phyloP scores from a whole-genome alignment of 2,888 invertebrate species.

The Ischnus inquisitorius region DNA sequence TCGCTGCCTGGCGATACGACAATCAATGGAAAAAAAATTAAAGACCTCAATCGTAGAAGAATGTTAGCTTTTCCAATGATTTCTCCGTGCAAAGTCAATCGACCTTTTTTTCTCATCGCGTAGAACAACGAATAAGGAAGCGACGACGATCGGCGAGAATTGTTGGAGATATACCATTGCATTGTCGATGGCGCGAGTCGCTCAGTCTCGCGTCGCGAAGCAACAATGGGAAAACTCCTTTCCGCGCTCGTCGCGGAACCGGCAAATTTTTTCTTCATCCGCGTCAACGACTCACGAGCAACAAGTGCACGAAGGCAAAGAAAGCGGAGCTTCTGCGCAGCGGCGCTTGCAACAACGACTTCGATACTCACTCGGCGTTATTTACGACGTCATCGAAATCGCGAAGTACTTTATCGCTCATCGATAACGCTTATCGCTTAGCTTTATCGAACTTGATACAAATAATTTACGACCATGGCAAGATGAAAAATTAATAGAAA shows the following conservation, averaged over 20 bases:
- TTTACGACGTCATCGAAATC: conserved; percentile 10
- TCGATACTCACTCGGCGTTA: neutral
- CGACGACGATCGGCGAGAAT: neutral
- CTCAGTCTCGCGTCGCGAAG: too few species aligned
- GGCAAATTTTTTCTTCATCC: too few species aligned
- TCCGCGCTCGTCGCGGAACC: too few species aligned
- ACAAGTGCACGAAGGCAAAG: neutral
- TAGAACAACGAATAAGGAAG: neutral
- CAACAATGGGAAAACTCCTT: too few species aligned
- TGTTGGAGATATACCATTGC: neutral
- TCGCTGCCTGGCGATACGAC: neutral
- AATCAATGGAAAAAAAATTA: neutral
- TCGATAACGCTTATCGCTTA: neutral
- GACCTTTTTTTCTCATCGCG: neutral
- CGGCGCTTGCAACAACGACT: neutral
- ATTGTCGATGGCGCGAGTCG: too few species aligned
- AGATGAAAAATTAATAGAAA: neutral
- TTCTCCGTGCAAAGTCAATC: neutral
- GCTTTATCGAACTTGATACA: neutral
- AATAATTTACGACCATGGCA: neutral
- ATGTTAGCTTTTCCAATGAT: neutral
- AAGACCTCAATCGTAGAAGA: neutral
- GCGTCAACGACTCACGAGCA: neutral
- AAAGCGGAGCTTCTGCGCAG: neutral
- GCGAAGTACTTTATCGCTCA: neutral